Conservation (phyloP, 1,140 invertebrate species). For the Colletes latitarsis region DNA sequence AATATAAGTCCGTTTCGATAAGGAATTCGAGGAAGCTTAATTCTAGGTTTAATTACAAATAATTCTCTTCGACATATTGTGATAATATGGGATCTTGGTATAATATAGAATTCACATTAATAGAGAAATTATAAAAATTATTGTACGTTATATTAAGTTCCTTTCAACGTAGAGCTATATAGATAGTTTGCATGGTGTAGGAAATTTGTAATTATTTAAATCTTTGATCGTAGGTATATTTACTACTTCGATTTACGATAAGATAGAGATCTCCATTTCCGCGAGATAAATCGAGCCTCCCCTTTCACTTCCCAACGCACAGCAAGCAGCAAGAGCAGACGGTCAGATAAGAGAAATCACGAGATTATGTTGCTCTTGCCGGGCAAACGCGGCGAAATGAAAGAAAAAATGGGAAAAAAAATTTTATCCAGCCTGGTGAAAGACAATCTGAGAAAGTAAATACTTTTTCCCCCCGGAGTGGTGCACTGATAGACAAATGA, state of each 20-base stretch:
- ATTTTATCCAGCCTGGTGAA: not conserved
- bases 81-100: no score
- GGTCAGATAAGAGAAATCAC: slow-evolving; percentile 35
- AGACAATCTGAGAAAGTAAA: slow-evolving; percentile 25
- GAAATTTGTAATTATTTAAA: no score
- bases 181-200: no score
- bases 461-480: not conserved
- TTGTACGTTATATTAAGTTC: no score
- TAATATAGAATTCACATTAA: no score
- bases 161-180: no score
- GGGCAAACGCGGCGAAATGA: not conserved
- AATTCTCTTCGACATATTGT: no score
- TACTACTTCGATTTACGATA: not conserved
- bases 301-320: slow-evolving; percentile 38
- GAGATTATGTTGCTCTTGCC: slow-evolving; percentile 6
- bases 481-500: not conserved
- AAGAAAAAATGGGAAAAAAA: not conserved
- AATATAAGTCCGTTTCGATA: not conserved
- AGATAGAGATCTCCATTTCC: not conserved
- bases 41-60: no score
- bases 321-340: not conserved
- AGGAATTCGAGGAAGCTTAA: not conserved
- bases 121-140: no score
- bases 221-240: not conserved
- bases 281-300: slow-evolving; percentile 1